Percentiles rank a stretch among this genome's conserved stretches.
Conservation (phyloP, 2,797 vertebrate genomes). For the Eidolon dupreanum region DNA sequence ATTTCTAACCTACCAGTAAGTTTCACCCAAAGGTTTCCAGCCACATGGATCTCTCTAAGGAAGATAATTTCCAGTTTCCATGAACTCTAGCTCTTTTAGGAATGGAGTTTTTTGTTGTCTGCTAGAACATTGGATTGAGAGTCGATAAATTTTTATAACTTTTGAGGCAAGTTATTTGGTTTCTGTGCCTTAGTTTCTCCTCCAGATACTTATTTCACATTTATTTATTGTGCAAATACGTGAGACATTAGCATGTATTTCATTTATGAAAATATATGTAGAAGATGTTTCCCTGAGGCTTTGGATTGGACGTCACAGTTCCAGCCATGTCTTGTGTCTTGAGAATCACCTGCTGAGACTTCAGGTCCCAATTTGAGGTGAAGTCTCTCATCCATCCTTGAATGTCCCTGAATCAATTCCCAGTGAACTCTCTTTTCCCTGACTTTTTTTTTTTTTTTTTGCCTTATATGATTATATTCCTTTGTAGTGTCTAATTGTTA, state of each 20-base stretch:
- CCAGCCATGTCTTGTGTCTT: not conserved
- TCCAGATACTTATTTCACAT: not conserved
- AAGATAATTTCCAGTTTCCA: not conserved
- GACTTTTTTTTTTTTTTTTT: not conserved
- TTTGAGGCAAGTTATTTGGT: conserved; percentile 1
- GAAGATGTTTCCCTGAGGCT: not conserved
- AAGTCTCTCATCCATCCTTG: not conserved
- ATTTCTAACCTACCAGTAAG: not conserved
- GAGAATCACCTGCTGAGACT: not conserved
- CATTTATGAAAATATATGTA: not conserved
- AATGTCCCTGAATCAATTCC: not conserved
- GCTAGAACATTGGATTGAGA: not conserved
- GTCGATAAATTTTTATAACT: not conserved
- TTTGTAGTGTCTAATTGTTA: not conserved
- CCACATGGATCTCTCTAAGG: not conserved
- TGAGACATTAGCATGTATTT: not conserved
- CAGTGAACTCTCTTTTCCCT: not conserved
- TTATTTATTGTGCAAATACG: not conserved
- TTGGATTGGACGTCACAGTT: not conserved
- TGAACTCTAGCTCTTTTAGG: not conserved
- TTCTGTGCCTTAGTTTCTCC: conserved; percentile 6
- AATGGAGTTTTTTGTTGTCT: not conserved
- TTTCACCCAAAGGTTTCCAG: not conserved
- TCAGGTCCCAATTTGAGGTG: not conserved
- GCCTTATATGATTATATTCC: not conserved